Conservation (phyloP, 2,113 vertebrate species). For the Neofelis nebulosa region DNA sequence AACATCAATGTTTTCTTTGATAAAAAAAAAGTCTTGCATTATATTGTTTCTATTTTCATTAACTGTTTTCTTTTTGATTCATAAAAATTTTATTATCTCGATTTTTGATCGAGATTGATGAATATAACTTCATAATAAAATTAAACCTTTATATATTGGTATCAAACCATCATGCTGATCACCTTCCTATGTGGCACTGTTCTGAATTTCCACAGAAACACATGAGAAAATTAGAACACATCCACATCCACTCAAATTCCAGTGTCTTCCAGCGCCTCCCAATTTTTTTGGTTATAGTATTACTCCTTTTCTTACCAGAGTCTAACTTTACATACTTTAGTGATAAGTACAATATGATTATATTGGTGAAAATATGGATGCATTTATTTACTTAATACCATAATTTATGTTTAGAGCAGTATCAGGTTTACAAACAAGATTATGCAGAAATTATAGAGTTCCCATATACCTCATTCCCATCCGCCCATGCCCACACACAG, state of each 20-base stretch:
- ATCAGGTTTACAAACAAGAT: neutral
- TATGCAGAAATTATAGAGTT: neutral
- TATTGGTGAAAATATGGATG: neutral
- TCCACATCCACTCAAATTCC: neutral
- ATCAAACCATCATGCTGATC: neutral
- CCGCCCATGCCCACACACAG: no score
- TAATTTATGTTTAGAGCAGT: neutral
- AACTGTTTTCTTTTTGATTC: neutral
- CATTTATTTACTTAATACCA: neutral
- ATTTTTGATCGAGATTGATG: neutral
- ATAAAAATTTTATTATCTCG: neutral
- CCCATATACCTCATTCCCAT: neutral
- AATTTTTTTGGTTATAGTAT: neutral
- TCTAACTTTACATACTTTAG: neutral
- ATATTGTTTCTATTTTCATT: neutral
- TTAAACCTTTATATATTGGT: neutral
- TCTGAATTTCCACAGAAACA: neutral
- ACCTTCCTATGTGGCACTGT: neutral
- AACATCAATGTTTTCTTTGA: neutral
- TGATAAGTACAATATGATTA: neutral
- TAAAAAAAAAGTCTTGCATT: neutral
- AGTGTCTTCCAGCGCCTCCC: neutral
- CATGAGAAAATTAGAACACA: neutral
- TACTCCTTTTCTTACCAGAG: neutral
- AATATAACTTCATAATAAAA: neutral